A percentile compares a stretch with the other conserved stretches of the same genome.
phyloP scores from a whole-genome alignment of 2,113 vertebrate species.

The Gobio gobio region DNA sequence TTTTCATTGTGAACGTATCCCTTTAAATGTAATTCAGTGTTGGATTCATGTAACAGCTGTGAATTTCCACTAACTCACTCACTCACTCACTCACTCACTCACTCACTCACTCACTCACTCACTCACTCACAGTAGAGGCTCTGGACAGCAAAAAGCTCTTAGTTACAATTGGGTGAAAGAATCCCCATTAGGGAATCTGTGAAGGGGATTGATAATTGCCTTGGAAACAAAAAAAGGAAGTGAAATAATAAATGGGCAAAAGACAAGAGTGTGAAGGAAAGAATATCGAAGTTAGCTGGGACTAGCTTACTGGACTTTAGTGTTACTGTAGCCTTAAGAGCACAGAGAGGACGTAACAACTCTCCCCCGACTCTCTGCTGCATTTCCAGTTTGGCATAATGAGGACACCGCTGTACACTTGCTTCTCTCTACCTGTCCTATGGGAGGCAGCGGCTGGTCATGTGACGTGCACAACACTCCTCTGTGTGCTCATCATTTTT shows the following conservation, averaged over 20 bases:
- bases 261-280: background rate
- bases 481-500: conserved; percentile 39
- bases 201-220: background rate
- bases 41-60: background rate
- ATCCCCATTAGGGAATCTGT: conserved; percentile 10
- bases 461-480: conserved; percentile 50
- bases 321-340: conserved; percentile 50
- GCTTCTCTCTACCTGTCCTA: conserved; percentile 57
- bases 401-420: conserved; percentile 44
- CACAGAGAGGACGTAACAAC: conserved; percentile 36
- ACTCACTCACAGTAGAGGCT: conserved; percentile 9
- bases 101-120: too few relatives aligned
- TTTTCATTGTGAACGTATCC: background rate
- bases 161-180: conserved; percentile 25
- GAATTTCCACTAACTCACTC: background rate
- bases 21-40: conserved; percentile 17
- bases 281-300: background rate
- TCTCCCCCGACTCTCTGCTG: conserved; percentile 45
- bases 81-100: background rate
- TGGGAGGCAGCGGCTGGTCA: conserved; percentile 53
- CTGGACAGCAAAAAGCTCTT: conserved; percentile 21
- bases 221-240: background rate
- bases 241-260: background rate
- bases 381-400: conserved; percentile 47
- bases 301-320: background rate